Percentiles rank a stretch among this genome's conserved stretches.
phyloP scores from a whole-genome alignment of 1,140 invertebrate species.

The Drosophila santomea region DNA sequence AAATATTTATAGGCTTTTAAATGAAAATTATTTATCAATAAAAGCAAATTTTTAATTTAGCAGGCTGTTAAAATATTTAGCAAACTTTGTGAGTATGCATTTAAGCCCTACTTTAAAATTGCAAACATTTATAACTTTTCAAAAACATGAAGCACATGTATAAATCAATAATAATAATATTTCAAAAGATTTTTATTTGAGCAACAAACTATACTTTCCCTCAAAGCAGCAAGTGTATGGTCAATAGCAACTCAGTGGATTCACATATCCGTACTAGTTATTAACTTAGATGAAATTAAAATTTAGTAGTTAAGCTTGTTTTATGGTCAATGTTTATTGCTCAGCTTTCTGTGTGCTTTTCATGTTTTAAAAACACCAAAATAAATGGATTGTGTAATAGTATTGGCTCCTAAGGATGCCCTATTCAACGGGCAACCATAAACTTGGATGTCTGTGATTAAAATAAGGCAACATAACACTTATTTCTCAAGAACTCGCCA shows the following conservation, averaged over 20 bases:
- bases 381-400: constrained; percentile 13
- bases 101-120: no score
- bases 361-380: neutral
- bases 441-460: constrained; percentile 23
- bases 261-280: no score
- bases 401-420: constrained; percentile 10
- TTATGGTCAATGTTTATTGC: no score
- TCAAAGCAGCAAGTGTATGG: neutral
- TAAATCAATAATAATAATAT: neutral
- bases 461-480: constrained; percentile 30
- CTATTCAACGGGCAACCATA: constrained; percentile 2
- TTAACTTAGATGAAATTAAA: neutral
- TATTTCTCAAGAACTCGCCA: constrained; percentile 33
- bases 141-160: neutral
- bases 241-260: no score
- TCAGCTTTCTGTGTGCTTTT: no score
- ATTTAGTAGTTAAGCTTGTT: no score
- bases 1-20: no score
- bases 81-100: no score
- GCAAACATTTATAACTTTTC: no score
- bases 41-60: no score
- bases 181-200: constrained; percentile 1
- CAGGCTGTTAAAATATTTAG: no score
- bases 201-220: neutral
- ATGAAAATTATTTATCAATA: no score